Percentiles rank a stretch among this genome's conserved stretches.
These are phyloP conservation scores for Thalassoma bifasciatum DNA, from an alignment of 2,113 vertebrate species.

Conservation along the genomic window DNA sequence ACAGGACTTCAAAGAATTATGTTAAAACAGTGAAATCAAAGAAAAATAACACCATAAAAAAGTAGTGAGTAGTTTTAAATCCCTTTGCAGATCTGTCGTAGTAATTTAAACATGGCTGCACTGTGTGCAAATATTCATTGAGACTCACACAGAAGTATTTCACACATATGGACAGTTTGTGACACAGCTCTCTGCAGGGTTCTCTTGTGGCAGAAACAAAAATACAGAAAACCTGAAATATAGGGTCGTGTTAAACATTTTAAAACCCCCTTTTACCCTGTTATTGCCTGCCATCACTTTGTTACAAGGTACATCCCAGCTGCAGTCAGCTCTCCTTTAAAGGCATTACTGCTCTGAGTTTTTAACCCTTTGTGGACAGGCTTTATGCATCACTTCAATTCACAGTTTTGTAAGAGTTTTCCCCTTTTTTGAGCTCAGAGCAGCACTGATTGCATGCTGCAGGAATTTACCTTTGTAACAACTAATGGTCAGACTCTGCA, in stretches of 20 bases:
- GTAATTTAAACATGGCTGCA: constrained; percentile 15
- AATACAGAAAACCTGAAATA: not conserved
- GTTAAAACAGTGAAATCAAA: constrained; percentile 39
- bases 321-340: constrained; percentile 34
- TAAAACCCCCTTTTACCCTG: not conserved
- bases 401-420: constrained; percentile 34
- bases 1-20: constrained; percentile 22
- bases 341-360: constrained; percentile 25
- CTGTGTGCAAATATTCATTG: constrained; percentile 55
- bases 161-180: constrained; percentile 20
- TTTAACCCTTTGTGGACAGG: constrained; percentile 3
- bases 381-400: constrained; percentile 18
- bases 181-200: constrained; percentile 19
- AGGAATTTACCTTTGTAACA: constrained; percentile 46
- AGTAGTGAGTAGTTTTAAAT: constrained; percentile 13
- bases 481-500: constrained; percentile 50
- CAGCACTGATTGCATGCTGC: constrained; percentile 45
- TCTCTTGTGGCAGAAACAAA: constrained; percentile 7
- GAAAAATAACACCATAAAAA: constrained; percentile 4
- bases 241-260: not conserved
- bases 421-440: constrained; percentile 12
- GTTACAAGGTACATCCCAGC: constrained; percentile 51
- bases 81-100: constrained; percentile 47
- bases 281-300: constrained; percentile 49
- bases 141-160: constrained; percentile 24